Conservation (phyloP, 1,140 invertebrate species). For the Bilobella aurantiaca region DNA sequence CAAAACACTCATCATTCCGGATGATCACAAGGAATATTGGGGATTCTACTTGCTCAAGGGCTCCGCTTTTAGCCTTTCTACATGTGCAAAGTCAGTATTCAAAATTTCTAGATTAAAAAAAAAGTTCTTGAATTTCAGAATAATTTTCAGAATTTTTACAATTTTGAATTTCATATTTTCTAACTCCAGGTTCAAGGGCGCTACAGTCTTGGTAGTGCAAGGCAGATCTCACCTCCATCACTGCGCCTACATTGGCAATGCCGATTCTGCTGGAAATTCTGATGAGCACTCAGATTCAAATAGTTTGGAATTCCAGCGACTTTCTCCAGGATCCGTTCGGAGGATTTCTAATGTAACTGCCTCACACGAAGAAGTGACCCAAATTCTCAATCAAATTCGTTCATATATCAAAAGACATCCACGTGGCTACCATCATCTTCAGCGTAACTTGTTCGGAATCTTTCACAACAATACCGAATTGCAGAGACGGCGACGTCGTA, state of each 20-base stretch:
- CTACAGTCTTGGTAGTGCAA: constrained; percentile 43
- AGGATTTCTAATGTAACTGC: neutral
- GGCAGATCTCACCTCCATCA: constrained; percentile 64
- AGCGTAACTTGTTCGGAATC: constrained; percentile 6
- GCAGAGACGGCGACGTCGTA: neutral
- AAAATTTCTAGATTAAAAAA: constrained; percentile 1
- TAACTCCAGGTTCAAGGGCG: constrained; percentile 10
- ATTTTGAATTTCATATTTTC: neutral
- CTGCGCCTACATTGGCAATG: constrained; percentile 67
- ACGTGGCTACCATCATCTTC: constrained; percentile 16
- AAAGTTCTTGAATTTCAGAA: too few relatives aligned
- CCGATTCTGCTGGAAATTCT: constrained; percentile 38
- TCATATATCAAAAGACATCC: constrained; percentile 21
- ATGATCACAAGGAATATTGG: constrained; percentile 74
- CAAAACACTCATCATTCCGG: constrained; percentile 55
- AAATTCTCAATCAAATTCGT: constrained; percentile 28
- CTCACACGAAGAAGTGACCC: constrained; percentile 18
- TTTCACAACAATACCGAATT: neutral
- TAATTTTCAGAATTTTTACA: too few relatives aligned
- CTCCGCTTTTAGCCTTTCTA: constrained; percentile 59
- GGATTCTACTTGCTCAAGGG: constrained; percentile 67
- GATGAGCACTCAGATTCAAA: constrained; percentile 30
- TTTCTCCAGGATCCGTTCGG: neutral
- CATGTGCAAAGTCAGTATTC: constrained; percentile 53
- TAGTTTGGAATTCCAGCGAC: constrained; percentile 1